Evolutionary conservation across 1,140 invertebrate genomes (phyloP).

Genomic region (Sminthurinus signatus): DNA sequence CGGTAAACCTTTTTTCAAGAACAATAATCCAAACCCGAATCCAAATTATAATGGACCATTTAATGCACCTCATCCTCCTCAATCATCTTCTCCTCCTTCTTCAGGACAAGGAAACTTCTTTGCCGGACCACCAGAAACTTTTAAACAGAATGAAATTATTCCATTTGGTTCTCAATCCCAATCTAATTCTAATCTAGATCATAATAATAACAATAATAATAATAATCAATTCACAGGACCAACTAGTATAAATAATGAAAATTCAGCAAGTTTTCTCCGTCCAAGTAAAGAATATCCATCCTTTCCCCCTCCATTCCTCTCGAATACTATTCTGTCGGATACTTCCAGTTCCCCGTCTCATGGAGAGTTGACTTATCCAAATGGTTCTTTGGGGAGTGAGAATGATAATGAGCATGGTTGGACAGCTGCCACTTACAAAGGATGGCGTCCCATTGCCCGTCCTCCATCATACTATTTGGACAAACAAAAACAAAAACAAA

Average conservation of each 20-base stretch:
- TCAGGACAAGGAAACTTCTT: no score
- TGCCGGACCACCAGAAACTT: neutral
- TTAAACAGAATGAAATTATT: slow-evolving; percentile 1
- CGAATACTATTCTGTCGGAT: neutral
- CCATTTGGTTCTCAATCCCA: neutral
- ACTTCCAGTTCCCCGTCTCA: neutral
- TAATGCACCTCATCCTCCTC: no score
- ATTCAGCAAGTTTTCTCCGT: neutral
- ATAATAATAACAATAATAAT: no score
- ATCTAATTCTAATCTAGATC: no score
- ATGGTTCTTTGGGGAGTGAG: neutral
- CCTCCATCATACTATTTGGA: slow-evolving; percentile 3
- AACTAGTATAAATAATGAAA: no score
- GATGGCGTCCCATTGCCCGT: slow-evolving; percentile 1
- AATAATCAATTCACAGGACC: no score
- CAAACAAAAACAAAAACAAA: neutral
- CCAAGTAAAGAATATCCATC: slow-evolving; percentile 1
- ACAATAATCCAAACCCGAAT: no score
- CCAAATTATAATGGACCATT: no score
- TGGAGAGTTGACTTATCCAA: neutral
- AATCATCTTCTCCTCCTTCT: no score
- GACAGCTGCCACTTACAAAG: slow-evolving; percentile 12
- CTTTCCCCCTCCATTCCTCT: neutral
- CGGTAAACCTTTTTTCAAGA: no score
- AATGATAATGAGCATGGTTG: slow-evolving; percentile 8